These are phyloP conservation scores for Plebejus argus DNA, from an alignment of 2,888 invertebrate species.

Conservation along the genomic window DNA sequence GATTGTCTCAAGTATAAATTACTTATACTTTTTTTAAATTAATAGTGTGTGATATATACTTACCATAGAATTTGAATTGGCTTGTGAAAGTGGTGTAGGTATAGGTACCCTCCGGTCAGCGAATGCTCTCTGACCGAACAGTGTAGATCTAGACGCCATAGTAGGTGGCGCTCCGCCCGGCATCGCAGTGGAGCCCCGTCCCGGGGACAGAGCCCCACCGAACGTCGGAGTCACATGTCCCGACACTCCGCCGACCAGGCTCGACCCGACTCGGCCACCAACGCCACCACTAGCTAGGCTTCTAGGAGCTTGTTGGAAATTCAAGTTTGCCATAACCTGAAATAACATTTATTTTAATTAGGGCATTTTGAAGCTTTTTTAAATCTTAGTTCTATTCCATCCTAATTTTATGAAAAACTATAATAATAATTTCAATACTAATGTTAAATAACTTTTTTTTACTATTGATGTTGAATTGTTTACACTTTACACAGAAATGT, in stretches of 20 bases:
- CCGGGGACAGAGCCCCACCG: conserved; percentile 73
- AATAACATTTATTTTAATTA: conserved; percentile 26
- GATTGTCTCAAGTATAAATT: too few relatives aligned
- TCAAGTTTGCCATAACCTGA: conserved; percentile 96
- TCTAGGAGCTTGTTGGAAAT: conserved; percentile 93
- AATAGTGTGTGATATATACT: too few relatives aligned
- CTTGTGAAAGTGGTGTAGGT: conserved; percentile 80
- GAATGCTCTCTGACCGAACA: conserved; percentile 91
- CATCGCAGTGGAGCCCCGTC: conserved; percentile 69
- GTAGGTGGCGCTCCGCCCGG: conserved; percentile 78
- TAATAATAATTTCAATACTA: too few relatives aligned
- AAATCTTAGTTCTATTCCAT: background rate
- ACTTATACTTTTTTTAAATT: too few relatives aligned
- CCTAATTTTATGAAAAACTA: background rate
- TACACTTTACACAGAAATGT: too few relatives aligned
- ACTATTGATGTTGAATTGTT: background rate
- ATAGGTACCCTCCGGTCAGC: conserved; percentile 87
- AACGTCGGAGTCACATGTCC: conserved; percentile 79
- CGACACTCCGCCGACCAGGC: conserved; percentile 87
- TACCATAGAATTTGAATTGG: conserved; percentile 78
- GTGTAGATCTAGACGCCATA: conserved; percentile 81
- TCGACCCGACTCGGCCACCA: conserved; percentile 79
- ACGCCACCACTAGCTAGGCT: conserved; percentile 89
- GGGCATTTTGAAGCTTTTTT: background rate
- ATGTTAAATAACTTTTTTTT: background rate